A percentile compares a stretch with the other conserved stretches of the same genome.
Evolutionary conservation across 1,140 invertebrate genomes (phyloP).

Genomic region (Acromyrmex echinatior): DNA sequence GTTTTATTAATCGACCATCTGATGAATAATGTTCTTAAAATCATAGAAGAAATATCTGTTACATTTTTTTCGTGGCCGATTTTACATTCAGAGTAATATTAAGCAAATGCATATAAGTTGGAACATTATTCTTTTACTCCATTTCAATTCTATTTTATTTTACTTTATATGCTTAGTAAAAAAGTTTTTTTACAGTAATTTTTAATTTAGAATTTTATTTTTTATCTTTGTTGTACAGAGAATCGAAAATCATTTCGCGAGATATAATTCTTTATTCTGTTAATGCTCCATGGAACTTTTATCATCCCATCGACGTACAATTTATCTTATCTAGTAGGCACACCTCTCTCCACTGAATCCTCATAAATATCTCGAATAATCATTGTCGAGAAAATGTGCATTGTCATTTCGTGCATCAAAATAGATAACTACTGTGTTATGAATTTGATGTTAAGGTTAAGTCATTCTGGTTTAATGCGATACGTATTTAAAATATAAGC

Average conservation of each 20-base stretch:
- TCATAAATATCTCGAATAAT: slow-evolving; percentile 66
- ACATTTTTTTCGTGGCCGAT: slow-evolving; percentile 4
- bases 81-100: slow-evolving; percentile 13
- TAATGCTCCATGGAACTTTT: slow-evolving; percentile 39
- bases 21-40: slow-evolving; percentile 34
- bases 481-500: background rate
- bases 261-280: slow-evolving; percentile 32
- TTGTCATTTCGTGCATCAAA: slow-evolving; percentile 42
- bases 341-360: slow-evolving; percentile 43
- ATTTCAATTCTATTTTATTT: background rate
- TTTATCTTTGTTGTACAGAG: background rate
- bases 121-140: background rate
- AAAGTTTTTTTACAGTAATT: slow-evolving; percentile 11
- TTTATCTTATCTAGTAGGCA: slow-evolving; percentile 70
- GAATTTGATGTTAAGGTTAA: background rate
- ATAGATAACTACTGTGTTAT: background rate
- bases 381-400: slow-evolving; percentile 45
- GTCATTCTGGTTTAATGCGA: background rate
- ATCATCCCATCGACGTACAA: slow-evolving; percentile 61
- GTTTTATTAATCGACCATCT: slow-evolving; percentile 45
- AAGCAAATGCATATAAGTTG: slow-evolving; percentile 6
- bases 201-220: background rate
- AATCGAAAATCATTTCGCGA: slow-evolving; percentile 3
- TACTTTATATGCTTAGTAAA: background rate
- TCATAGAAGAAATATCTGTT: slow-evolving; percentile 22